Base-by-base conservation (phyloP, 1,140 invertebrate genomes). In the Zaprionus ghesquierei region DNA sequence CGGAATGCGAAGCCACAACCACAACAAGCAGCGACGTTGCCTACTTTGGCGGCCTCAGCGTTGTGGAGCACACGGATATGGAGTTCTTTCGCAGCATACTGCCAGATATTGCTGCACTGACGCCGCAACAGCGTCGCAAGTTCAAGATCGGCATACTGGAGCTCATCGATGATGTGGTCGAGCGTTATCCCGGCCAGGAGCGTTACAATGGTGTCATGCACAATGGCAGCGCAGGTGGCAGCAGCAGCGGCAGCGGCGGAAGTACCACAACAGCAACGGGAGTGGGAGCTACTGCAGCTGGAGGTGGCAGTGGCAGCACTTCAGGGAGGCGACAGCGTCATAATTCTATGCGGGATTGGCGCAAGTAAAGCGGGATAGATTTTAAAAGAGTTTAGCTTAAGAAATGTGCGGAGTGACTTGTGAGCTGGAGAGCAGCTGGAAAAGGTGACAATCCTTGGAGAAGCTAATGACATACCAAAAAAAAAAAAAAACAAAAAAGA, bases 81-180 rank as follows among this genome's bases (percentile, higher is more conserved):
- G 90, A 91, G 53, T 92, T 92, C 81, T 92, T 92, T 29, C 81
- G 90, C 15, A 92, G 90, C 73, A 80, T 92, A 35, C 56, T 92
- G 9, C 90, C 90, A 5, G 90, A 92, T 46, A 86, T 91, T 62
- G 79, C 76, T 0, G 71, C 64, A 1, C 53, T 92, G n/a, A 91
- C 89, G 9, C 72, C 89, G 10, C 79, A 86, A 31, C 90, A 92
- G 41, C 91, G 89, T 23, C 70, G 90, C 29, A 91, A 91, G 27
- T 90, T 92, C 22, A 92, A 91, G 75, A 92, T 92, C 44, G 90
- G 90, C 18, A 89, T 91, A 23, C 72, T 92, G 5, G 89, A 91
- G 60, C 73, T 92, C 9, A 92, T 92, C 12, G 90, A 92, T 33
- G 89, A 91, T 53, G 90, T 92, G 1, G 75, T 91, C 1, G 81